Conservation (phyloP, 2,113 vertebrate species). For the Heterotilapia buettikoferi region DNA sequence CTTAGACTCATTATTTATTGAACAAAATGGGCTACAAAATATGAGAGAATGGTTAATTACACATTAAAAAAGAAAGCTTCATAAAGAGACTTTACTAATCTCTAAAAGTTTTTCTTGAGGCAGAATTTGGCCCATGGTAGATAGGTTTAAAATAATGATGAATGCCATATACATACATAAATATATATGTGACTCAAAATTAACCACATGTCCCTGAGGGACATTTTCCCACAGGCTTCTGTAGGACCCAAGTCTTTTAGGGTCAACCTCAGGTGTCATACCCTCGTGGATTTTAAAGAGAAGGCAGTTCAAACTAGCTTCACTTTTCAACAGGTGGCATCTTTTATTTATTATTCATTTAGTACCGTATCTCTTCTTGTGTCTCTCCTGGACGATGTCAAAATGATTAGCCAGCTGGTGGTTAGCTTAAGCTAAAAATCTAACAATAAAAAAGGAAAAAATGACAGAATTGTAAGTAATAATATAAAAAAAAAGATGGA, state of each 20-base stretch:
- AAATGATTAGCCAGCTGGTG: background rate
- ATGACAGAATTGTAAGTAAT: background rate
- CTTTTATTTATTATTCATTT: background rate
- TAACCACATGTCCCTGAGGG: no score
- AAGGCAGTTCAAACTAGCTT: background rate
- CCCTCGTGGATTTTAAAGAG: background rate
- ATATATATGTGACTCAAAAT: no score
- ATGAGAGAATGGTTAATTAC: background rate
- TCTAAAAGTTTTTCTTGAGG: background rate
- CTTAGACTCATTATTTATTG: background rate
- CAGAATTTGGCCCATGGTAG: background rate
- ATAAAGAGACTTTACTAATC: background rate
- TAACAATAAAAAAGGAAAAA: background rate
- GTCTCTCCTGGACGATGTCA: background rate
- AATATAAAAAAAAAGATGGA: background rate
- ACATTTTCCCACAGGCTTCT: no score
- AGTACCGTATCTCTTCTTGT: background rate
- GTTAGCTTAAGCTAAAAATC: background rate
- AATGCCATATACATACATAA: no score
- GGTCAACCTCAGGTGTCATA: background rate
- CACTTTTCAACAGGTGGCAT: background rate
- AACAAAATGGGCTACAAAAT: background rate
- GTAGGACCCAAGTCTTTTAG: background rate
- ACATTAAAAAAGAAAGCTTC: background rate
- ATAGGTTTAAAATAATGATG: background rate